phyloP scores from a whole-genome alignment of 2,797 vertebrate species.

The Micrastur ruficollis region DNA sequence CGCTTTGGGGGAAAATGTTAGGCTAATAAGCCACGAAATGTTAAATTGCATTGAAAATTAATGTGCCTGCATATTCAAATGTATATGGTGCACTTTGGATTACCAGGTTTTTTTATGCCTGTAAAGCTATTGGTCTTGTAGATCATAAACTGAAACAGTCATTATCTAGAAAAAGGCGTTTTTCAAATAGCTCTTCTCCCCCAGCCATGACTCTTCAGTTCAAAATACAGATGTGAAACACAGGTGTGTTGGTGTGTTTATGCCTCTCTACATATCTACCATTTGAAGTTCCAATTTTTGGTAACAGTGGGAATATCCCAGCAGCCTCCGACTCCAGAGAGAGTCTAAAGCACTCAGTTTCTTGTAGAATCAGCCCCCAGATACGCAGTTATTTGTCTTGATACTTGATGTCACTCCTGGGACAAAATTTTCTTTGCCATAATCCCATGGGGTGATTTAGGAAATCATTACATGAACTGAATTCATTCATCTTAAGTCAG shows the following conservation, averaged over 20 bases:
- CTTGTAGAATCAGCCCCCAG: not conserved
- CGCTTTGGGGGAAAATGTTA: not conserved
- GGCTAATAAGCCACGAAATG: not conserved
- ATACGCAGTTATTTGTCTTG: not conserved
- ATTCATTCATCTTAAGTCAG: conserved; percentile 42
- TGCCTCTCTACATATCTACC: accelerated
- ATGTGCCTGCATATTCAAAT: not conserved
- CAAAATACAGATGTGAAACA: accelerated
- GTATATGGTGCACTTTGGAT: accelerated
- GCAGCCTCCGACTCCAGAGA: not conserved
- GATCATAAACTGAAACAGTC: not conserved
- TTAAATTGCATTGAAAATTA: not conserved
- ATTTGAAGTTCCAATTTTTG: not conserved
- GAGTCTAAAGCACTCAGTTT: accelerated
- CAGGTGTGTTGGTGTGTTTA: not conserved
- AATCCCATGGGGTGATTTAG: conserved; percentile 1
- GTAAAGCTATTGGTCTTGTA: not conserved
- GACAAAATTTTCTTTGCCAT: conserved; percentile 11
- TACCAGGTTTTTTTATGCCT: not conserved
- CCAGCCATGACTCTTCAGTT: accelerated
- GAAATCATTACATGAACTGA: conserved; percentile 24
- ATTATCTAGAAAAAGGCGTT: not conserved
- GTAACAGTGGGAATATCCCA: not conserved
- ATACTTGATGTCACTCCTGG: not conserved
- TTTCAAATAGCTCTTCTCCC: not conserved